Evolutionary conservation across 2,113 vertebrate genomes (phyloP).

Genomic region (Sorex fumeus): DNA sequence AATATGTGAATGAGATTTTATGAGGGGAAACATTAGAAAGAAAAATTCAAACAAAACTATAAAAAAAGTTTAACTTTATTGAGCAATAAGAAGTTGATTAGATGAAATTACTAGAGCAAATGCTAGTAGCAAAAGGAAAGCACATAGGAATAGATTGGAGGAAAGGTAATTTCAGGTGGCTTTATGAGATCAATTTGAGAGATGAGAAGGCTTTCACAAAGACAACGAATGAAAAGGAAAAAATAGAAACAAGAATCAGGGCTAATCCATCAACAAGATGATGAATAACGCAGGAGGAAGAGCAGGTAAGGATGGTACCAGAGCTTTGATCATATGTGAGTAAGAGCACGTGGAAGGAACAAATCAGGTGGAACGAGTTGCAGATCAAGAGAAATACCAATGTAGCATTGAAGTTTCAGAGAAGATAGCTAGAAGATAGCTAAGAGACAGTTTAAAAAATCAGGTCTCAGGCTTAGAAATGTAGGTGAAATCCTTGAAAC

Average conservation of each 20-base stretch:
- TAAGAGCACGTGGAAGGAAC: not conserved
- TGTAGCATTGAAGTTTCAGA: not conserved
- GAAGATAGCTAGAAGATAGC: not conserved
- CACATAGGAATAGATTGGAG: not conserved
- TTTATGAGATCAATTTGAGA: not conserved
- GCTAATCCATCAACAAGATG: not conserved
- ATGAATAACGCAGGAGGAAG: not conserved
- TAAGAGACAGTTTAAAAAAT: not conserved
- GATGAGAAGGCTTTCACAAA: not conserved
- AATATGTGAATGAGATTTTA: not conserved
- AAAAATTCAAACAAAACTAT: constrained; percentile 37
- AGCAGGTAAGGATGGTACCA: not conserved
- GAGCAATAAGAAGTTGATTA: constrained; percentile 36
- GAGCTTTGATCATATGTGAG: not conserved
- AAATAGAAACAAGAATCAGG: not conserved
- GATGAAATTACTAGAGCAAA: not conserved
- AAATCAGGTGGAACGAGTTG: not conserved
- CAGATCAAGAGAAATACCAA: not conserved
- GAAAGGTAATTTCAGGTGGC: not conserved
- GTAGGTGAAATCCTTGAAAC: not conserved
- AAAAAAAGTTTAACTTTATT: not conserved
- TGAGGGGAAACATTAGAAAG: not conserved
- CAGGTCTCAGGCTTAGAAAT: not conserved
- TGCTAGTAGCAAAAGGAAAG: not conserved
- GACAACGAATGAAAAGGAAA: not conserved